These are phyloP conservation scores for Ptychoptera contaminata DNA, from an alignment of 2,888 invertebrate species.

Conservation along the genomic window DNA sequence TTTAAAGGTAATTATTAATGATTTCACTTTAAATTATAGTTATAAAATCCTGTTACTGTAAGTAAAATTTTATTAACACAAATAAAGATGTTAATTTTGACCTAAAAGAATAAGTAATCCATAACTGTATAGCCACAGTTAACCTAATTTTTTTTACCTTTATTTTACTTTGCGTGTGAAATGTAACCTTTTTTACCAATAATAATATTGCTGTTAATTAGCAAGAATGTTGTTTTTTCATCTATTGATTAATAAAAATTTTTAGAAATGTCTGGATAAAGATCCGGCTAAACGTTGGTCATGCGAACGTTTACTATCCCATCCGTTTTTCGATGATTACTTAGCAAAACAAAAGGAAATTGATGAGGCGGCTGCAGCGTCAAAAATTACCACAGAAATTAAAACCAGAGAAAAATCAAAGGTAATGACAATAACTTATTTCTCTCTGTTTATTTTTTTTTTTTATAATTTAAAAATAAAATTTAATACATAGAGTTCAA, in stretches of 20 bases:
- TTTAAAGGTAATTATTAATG: slow-evolving; percentile 48
- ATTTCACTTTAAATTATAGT: not conserved
- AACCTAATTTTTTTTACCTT: too few relatives aligned
- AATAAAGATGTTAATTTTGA: too few relatives aligned
- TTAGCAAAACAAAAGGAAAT: slow-evolving; percentile 60
- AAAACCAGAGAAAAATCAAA: slow-evolving; percentile 47
- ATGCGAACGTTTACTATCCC: slow-evolving; percentile 77
- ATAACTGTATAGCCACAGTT: too few relatives aligned
- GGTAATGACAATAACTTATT: slow-evolving; percentile 29
- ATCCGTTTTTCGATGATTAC: slow-evolving; percentile 84
- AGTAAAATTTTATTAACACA: not conserved
- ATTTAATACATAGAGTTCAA: too few relatives aligned
- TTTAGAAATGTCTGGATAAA: slow-evolving; percentile 84
- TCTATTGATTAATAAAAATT: too few relatives aligned
- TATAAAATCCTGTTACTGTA: not conserved
- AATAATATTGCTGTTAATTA: too few relatives aligned
- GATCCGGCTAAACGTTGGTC: slow-evolving; percentile 85
- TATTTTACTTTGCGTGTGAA: too few relatives aligned
- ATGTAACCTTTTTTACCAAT: too few relatives aligned
- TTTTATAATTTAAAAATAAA: slow-evolving; percentile 4
- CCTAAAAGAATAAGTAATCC: too few relatives aligned
- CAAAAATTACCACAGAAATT: slow-evolving; percentile 35
- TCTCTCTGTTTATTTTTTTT: slow-evolving; percentile 4
- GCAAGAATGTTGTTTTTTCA: too few relatives aligned
- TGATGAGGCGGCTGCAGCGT: slow-evolving; percentile 15